phyloP scores from a whole-genome alignment of 2,113 vertebrate species.

The Scalopus aquaticus region DNA sequence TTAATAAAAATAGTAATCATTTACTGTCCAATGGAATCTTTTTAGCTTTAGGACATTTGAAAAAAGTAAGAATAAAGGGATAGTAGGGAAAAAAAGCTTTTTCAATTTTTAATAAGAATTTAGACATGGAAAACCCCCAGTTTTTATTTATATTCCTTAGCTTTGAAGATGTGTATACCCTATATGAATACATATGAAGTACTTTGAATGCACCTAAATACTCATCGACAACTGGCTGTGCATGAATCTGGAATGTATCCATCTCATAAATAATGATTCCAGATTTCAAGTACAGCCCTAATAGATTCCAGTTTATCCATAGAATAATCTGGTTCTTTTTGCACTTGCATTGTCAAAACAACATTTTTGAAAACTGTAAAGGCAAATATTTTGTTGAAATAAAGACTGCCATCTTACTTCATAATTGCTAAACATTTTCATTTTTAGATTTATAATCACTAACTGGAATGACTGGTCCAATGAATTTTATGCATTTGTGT shows the following conservation, averaged over 20 bases:
- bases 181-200: neutral
- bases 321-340: constrained; percentile 25
- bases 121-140: neutral
- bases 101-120: constrained; percentile 31
- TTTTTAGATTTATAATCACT: constrained; percentile 36
- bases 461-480: neutral
- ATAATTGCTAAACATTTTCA: constrained; percentile 37
- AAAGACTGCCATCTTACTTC: neutral
- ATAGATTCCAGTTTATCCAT: neutral
- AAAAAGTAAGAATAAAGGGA: neutral
- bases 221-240: neutral
- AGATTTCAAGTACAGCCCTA: constrained; percentile 34
- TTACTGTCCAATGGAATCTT: neutral
- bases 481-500: constrained; percentile 46
- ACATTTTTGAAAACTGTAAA: constrained; percentile 15
- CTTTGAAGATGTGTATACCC: neutral
- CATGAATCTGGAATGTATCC: neutral
- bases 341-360: constrained; percentile 29
- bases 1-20: neutral
- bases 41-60: constrained; percentile 18
- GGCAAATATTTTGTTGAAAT: constrained; percentile 38
- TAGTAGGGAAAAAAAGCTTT: constrained; percentile 5
- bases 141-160: neutral
- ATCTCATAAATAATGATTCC: neutral
- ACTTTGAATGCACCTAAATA: constrained; percentile 16